Conservation (phyloP, 2,797 vertebrate genomes). For the Danio aesculapii region DNA sequence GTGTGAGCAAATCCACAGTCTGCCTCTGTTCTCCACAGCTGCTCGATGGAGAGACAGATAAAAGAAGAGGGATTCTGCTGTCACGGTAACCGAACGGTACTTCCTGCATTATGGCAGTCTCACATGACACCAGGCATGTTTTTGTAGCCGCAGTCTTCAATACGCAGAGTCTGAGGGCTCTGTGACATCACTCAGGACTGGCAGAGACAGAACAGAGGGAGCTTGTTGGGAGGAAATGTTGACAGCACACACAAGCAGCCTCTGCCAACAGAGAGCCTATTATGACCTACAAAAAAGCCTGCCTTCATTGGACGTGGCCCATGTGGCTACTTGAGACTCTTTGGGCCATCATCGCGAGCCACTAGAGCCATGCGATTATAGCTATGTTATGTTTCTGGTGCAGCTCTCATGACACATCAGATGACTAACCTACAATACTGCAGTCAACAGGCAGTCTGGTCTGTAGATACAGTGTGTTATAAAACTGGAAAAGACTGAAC, state of each 20-base stretch:
- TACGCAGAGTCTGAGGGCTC: slow-evolving; percentile 30
- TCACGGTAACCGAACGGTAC: slow-evolving; percentile 47
- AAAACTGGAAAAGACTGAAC: not conserved
- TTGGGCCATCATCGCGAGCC: slow-evolving; percentile 50
- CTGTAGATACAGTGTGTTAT: not conserved
- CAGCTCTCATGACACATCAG: slow-evolving; percentile 15
- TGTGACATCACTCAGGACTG: slow-evolving; percentile 51
- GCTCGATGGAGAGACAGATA: not conserved
- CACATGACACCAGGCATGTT: slow-evolving; percentile 23
- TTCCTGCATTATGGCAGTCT: slow-evolving; percentile 11
- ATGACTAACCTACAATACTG: not conserved
- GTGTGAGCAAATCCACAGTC: not conserved
- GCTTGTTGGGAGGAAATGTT: slow-evolving; percentile 50
- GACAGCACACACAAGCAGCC: slow-evolving; percentile 43
- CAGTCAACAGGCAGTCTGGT: not conserved
- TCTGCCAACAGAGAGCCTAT: slow-evolving; percentile 74
- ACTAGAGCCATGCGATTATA: slow-evolving; percentile 47
- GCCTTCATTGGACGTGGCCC: slow-evolving; percentile 68
- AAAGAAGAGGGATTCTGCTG: slow-evolving; percentile 12
- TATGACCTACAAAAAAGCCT: slow-evolving; percentile 71
- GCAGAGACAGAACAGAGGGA: slow-evolving; percentile 52
- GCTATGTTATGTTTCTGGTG: slow-evolving; percentile 39
- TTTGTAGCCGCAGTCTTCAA: slow-evolving; percentile 7
- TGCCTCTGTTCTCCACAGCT: slow-evolving; percentile 8
- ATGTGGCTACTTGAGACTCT: slow-evolving; percentile 37